Evolutionary conservation across 2,797 vertebrate genomes (phyloP), one percentile per base, ranked within the genome.

Genomic region (Hybognathus amarus): DNA sequence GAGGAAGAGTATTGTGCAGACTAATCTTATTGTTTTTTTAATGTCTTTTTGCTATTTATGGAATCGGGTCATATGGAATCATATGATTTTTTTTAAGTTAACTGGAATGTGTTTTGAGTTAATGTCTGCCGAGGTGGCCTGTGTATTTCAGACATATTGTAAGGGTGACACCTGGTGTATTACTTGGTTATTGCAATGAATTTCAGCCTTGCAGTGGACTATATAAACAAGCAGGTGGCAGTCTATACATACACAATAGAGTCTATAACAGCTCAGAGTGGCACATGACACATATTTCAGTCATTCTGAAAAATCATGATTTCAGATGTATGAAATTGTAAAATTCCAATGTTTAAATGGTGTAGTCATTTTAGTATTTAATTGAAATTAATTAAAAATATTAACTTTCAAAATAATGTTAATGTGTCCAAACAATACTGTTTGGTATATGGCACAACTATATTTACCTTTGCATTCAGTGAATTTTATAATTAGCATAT

Each of bases 221-320:
- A 1, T 59, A 61, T 10, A 13, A 83, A 56, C 81, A 77, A 5
- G 73, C 50, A 83, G 81, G 11, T 68, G 73, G 81, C 73, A 45
- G n/a, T 42, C 36, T 83, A 45, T 33, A 56, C 73, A 69, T 13
- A 74, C 63, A 33, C n/a, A 83, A 76, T 40, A 4, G 1, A 27
- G 15, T 30, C 0, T 45, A 45, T 42, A 20, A 10, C 5, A 3
- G 15, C 15, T 56, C 13, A 10, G 24, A 24, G 22, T 56, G 11
- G 17, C 50, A 50, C 17, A 45, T n/a, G 7, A 54, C 70, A 22
- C 18, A 10, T 47, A 45, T 27, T 18, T 70, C 64, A 50, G 15
- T 30, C 10, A 36, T 52, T 20, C n/a, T n/a, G 2, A 12, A 33
- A 50, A 50, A 63, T 0, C 27, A 52, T 13, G 3, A 73, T 22